Evolutionary conservation across 2,888 invertebrate species (phyloP), one percentile per base, ranked within the genome.

Genomic region (Xestia rhomboidea): DNA sequence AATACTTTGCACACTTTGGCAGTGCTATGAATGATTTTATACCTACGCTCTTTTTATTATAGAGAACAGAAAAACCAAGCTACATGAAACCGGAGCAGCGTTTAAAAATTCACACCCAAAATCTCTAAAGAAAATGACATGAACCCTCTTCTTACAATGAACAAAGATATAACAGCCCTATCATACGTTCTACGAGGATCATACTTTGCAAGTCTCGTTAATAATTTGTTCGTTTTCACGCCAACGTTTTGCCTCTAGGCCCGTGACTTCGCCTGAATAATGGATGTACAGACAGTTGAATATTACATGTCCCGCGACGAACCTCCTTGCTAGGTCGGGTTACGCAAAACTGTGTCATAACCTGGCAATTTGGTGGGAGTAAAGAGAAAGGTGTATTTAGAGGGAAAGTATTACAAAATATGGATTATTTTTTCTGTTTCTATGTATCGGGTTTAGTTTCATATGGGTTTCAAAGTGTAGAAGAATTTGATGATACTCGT

Each of bases 201-300:
- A 87, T 81, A 88, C 87, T 87, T 88, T 74, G 69, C 64, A 77
- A 79, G 79, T 77, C 75, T 81, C 79, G 54, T 87, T 85, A 87
- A 87, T 87, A 88, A 87, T 87, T 88, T 81, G 85, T 76, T 68
- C 73, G 87, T 77, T 81, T 86, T 88, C 74, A 72, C 87, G 85
- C 87, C 66, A 27, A 46, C 62, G 62, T 77, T 76, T 72, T 69
- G 57, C 76, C 64, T 41, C 41, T 73, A 68, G 79, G 79, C 74
- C 46, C 73, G 87, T 84, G 85, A 74, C 87, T 70, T 41, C 44
- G n/a, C n/a, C 60, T 88, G 89, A 87, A 87, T 87, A 87, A 87
- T 88, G 63, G 41, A 87, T 82, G 77, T 30, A 67, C 76, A 81
- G 76, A 57, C 69, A 68, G 73, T 70, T 87, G 87, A 87, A 87